A percentile compares a stretch with the other conserved stretches of the same genome.
Conservation (phyloP, 1,140 invertebrate species). For the Lepidostoma basale region DNA sequence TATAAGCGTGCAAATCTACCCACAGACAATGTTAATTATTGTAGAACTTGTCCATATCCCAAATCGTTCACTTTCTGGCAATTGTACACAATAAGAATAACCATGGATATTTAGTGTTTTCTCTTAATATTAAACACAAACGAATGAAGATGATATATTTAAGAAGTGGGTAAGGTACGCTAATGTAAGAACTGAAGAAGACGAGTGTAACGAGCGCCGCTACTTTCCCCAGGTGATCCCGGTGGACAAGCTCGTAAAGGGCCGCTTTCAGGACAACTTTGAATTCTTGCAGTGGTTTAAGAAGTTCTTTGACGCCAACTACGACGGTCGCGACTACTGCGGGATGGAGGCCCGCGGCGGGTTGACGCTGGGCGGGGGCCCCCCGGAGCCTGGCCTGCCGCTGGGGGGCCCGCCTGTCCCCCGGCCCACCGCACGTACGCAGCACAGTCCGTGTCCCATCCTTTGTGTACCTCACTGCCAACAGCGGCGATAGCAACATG, state of each 20-base stretch:
- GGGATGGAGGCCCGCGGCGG: slow-evolving; percentile 78
- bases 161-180: too few relatives aligned
- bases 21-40: too few relatives aligned
- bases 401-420: slow-evolving; percentile 44
- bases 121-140: too few relatives aligned
- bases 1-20: too few relatives aligned
- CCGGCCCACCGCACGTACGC: slow-evolving; percentile 56
- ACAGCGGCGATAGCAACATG: too few relatives aligned
- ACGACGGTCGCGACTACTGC: slow-evolving; percentile 94
- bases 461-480: not conserved
- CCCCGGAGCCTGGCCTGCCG: slow-evolving; percentile 51
- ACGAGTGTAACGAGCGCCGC: not conserved
- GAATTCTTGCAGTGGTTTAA: slow-evolving; percentile 99
- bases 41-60: too few relatives aligned
- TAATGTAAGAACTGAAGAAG: not conserved
- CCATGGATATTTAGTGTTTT: too few relatives aligned
- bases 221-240: slow-evolving; percentile 83
- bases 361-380: slow-evolving; percentile 55
- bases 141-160: too few relatives aligned
- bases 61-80: too few relatives aligned
- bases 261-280: slow-evolving; percentile 99
- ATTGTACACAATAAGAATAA: too few relatives aligned
- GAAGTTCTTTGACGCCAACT: slow-evolving; percentile 99
- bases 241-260: slow-evolving; percentile 96
- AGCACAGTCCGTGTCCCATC: slow-evolving; percentile 39